Evolutionary conservation across 1,140 invertebrate species (phyloP).

Genomic region (Neomicropteryx cornuta): DNA sequence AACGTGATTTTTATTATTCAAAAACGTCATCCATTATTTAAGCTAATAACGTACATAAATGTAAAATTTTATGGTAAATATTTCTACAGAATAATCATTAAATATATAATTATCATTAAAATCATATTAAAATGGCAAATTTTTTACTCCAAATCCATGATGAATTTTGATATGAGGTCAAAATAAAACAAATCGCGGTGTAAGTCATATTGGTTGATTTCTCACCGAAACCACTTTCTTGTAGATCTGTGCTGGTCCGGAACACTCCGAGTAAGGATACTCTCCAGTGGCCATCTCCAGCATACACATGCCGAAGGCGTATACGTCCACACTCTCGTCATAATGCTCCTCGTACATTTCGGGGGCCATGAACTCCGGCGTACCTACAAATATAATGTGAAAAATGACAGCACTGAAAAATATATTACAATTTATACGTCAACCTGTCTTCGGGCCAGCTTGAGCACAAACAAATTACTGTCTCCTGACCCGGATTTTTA

Average conservation of each 20-base stretch:
- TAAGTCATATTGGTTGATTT: too few relatives aligned
- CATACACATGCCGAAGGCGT: slow-evolving; percentile 99
- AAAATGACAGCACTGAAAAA: slow-evolving; percentile 2
- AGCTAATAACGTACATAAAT: too few relatives aligned
- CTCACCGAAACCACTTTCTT: slow-evolving; percentile 94
- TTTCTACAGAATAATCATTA: slow-evolving; percentile 1
- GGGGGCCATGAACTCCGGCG: slow-evolving; percentile 98
- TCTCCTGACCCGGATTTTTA: too few relatives aligned
- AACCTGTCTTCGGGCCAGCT: too few relatives aligned
- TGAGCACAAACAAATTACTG: too few relatives aligned
- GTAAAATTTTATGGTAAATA: too few relatives aligned
- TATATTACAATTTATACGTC: too few relatives aligned
- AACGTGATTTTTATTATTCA: too few relatives aligned
- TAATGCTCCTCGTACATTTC: slow-evolving; percentile 99
- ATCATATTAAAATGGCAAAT: not conserved
- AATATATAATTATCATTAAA: not conserved
- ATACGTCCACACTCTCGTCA: slow-evolving; percentile 98
- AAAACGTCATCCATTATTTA: too few relatives aligned
- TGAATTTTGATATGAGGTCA: too few relatives aligned
- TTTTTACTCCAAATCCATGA: too few relatives aligned
- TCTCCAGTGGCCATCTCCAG: slow-evolving; percentile 99
- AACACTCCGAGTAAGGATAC: slow-evolving; percentile 98
- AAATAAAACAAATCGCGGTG: too few relatives aligned
- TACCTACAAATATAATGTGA: slow-evolving; percentile 43
- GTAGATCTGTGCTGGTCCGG: slow-evolving; percentile 97